Conservation (phyloP, 2,113 vertebrate species). For the Rutilus rutilus region DNA sequence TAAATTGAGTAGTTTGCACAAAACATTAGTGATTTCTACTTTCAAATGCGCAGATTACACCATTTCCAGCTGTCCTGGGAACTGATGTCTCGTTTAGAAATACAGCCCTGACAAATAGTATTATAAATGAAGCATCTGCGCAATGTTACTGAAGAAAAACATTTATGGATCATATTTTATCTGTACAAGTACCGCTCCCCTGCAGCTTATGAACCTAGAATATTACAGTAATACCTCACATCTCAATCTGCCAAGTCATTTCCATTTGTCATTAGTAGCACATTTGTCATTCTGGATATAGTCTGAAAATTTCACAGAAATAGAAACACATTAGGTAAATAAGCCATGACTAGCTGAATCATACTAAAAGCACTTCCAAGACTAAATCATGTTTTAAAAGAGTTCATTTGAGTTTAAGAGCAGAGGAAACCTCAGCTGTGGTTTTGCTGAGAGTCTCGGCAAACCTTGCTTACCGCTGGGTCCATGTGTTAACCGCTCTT, state of each 20-base stretch:
- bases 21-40: neutral
- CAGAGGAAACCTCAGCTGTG: constrained; percentile 61
- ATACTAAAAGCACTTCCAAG: neutral
- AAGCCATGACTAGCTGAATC: constrained; percentile 12
- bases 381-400: constrained; percentile 32
- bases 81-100: constrained; percentile 52
- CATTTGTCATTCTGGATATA: neutral
- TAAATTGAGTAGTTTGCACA: neutral
- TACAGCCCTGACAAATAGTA: constrained; percentile 35
- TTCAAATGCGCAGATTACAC: constrained; percentile 2
- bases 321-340: constrained; percentile 7
- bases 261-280: neutral
- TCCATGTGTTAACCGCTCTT: constrained; percentile 61
- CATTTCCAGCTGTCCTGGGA: constrained; percentile 40
- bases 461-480: constrained; percentile 64
- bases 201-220: constrained; percentile 1
- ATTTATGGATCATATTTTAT: constrained; percentile 40
- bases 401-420: constrained; percentile 49
- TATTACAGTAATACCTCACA: neutral
- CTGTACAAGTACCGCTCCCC: constrained; percentile 1
- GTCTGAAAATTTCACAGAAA: neutral
- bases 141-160: constrained; percentile 43
- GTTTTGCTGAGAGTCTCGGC: constrained; percentile 57
- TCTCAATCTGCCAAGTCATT: constrained; percentile 13
- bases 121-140: constrained; percentile 55